Evolutionary conservation across 2,113 vertebrate genomes (phyloP).

Genomic region (Apodemus sylvaticus): DNA sequence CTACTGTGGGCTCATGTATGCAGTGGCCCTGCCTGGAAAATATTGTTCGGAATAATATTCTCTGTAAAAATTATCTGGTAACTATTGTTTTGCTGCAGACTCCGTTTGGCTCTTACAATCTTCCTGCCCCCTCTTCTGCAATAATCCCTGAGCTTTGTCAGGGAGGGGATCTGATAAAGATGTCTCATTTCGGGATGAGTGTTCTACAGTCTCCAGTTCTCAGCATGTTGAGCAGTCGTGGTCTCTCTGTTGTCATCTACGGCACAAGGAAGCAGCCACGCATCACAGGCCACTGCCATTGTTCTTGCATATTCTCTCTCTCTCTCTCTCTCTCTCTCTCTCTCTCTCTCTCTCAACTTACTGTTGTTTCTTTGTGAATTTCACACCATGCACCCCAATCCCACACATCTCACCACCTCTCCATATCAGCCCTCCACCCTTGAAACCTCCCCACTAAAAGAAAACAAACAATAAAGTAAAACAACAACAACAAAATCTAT

Average conservation of each 20-base stretch:
- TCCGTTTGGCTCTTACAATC: not conserved
- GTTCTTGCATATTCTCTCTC: not conserved
- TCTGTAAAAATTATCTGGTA: not conserved
- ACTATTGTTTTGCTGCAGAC: not conserved
- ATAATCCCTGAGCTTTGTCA: not conserved
- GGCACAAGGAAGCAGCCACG: not conserved
- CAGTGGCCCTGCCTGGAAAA: not conserved
- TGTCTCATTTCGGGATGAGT: not conserved
- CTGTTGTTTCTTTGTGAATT: not conserved
- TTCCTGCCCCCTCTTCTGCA: not conserved
- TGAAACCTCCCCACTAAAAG: not conserved
- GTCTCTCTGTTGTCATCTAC: not conserved
- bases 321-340: not conserved
- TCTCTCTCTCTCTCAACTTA: not conserved
- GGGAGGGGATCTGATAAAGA: not conserved
- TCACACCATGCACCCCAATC: not conserved
- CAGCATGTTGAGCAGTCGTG: not conserved
- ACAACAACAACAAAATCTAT: not conserved
- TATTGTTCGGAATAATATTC: not conserved
- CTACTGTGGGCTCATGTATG: not conserved
- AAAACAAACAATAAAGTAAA: not conserved
- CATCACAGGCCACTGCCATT: not conserved
- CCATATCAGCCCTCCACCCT: not conserved
- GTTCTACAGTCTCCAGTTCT: not conserved
- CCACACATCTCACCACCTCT: not conserved